These are phyloP conservation scores for Drosophila mayri DNA, from an alignment of 1,140 invertebrate genomes.

Conservation along the genomic window DNA sequence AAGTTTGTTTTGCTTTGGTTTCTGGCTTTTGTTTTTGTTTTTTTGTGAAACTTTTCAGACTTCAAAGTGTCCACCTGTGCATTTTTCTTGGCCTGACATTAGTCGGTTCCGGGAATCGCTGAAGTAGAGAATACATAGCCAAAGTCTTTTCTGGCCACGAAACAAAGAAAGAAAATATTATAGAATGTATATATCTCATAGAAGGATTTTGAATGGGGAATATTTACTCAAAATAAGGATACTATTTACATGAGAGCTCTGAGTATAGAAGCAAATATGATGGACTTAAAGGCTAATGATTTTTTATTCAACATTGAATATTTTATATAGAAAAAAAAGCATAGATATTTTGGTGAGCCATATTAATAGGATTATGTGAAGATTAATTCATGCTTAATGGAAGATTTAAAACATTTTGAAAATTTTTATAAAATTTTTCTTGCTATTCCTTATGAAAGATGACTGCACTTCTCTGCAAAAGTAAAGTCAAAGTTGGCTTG, in stretches of 20 bases:
- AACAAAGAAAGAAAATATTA: neutral
- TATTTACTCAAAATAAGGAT: neutral
- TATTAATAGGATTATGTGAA: too few relatives aligned
- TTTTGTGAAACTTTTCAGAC: conserved; percentile 39
- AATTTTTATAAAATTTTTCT: neutral
- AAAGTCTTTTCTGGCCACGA: conserved; percentile 25
- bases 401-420: too few relatives aligned
- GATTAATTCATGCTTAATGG: too few relatives aligned
- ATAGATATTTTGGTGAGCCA: too few relatives aligned
- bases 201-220: neutral
- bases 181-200: neutral
- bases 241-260: neutral
- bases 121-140: conserved; percentile 37
- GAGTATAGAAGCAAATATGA: neutral
- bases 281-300: too few relatives aligned
- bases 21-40: conserved; percentile 14
- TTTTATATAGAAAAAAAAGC: too few relatives aligned
- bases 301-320: too few relatives aligned
- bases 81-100: conserved; percentile 64
- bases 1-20: conserved; percentile 56
- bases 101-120: conserved; percentile 63
- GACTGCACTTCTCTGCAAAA: conserved; percentile 20
- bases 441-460: neutral
- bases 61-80: conserved; percentile 76
- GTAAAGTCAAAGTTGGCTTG: conserved; percentile 4